Percentiles rank a stretch among this genome's conserved stretches.
phyloP scores from a whole-genome alignment of 2,797 vertebrate species.

The Molossus molossus region DNA sequence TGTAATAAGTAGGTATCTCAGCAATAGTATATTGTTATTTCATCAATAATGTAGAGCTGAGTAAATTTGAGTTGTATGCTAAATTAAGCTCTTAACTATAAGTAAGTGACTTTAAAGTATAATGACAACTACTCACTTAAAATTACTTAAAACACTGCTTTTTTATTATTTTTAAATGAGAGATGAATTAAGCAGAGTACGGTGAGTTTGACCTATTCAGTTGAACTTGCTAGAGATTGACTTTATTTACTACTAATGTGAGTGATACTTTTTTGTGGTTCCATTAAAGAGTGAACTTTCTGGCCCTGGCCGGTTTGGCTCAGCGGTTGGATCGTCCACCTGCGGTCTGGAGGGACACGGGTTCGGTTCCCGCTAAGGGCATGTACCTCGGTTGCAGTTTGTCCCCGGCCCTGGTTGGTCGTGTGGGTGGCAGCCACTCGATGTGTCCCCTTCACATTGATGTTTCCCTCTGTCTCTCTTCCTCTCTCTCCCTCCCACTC shows the following conservation, averaged over 20 bases:
- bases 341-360: no score
- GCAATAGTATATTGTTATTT: no score
- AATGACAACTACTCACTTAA: conserved; percentile 77
- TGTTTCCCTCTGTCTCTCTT: no score
- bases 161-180: conserved; percentile 69
- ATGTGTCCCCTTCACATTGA: no score
- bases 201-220: conserved; percentile 40
- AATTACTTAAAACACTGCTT: conserved; percentile 78
- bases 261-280: background rate
- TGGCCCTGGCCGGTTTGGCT: no score
- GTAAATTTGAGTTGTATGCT: conserved; percentile 66
- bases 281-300: background rate
- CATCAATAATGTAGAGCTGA: background rate
- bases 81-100: conserved; percentile 81
- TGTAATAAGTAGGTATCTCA: background rate
- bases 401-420: no score
- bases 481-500: no score
- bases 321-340: no score
- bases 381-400: no score
- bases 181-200: conserved; percentile 67
- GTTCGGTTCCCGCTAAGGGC: no score
- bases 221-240: background rate
- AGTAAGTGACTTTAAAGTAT: conserved; percentile 72
- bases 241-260: background rate
- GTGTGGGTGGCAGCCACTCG: no score